Conservation (phyloP, 2,113 vertebrate genomes). For the Poicephalus meyeri region DNA sequence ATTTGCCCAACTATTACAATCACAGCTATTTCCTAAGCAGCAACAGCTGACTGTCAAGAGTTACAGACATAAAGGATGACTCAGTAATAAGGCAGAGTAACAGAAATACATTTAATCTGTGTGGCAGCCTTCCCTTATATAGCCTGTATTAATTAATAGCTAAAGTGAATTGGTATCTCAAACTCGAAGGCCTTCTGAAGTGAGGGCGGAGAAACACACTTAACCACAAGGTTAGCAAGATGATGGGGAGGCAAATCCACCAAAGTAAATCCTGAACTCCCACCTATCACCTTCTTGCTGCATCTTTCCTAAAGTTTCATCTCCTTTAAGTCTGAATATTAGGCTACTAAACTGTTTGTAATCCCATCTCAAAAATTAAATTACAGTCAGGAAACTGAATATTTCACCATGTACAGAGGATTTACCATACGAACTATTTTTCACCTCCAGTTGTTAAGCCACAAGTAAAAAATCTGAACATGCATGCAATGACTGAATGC, state of each 20-base stretch:
- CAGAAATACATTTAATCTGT: neutral
- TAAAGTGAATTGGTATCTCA: neutral
- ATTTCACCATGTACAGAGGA: neutral
- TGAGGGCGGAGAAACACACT: neutral
- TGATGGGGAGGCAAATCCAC: fast-evolving
- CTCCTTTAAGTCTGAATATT: neutral
- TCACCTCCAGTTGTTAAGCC: neutral
- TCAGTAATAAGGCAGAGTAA: neutral
- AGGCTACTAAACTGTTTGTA: neutral
- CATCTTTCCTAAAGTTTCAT: neutral
- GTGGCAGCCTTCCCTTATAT: neutral
- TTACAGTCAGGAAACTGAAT: neutral
- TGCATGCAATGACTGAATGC: neutral
- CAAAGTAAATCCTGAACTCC: neutral
- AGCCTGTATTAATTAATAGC: neutral
- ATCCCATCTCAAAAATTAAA: neutral
- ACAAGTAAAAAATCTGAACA: neutral
- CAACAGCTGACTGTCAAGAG: neutral
- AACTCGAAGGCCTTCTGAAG: neutral
- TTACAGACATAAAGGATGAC: neutral
- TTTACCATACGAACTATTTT: neutral
- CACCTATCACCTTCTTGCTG: neutral
- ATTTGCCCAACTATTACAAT: neutral
- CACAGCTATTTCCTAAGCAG: neutral
- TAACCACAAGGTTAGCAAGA: neutral